phyloP scores from a whole-genome alignment of 2,113 vertebrate genomes.

The Phrynocephalus versicolor region DNA sequence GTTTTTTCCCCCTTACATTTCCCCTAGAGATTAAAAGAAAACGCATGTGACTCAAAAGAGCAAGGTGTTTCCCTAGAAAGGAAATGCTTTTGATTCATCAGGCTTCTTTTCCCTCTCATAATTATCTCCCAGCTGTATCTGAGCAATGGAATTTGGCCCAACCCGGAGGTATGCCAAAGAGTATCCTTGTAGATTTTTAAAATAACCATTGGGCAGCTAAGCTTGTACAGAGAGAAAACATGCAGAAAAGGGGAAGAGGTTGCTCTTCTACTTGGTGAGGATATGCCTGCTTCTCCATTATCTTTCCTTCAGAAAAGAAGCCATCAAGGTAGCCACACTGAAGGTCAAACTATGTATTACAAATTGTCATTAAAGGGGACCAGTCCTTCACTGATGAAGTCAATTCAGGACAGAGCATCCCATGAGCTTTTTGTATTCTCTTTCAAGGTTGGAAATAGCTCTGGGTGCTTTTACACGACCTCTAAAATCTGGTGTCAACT shows the following conservation, averaged over 20 bases:
- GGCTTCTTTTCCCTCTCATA: background rate
- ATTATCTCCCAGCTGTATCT: background rate
- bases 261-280: background rate
- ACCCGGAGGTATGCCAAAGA: background rate
- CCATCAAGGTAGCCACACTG: background rate
- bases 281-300: background rate
- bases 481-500: no score
- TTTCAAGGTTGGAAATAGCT: background rate
- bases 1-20: conserved; percentile 64
- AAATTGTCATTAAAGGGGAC: no score
- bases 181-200: background rate
- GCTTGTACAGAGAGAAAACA: background rate
- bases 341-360: no score
- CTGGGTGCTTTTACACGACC: no score
- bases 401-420: no score
- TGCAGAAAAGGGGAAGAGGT: background rate
- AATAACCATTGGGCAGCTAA: background rate
- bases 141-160: background rate
- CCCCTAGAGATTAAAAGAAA: conserved; percentile 61
- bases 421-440: background rate
- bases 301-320: background rate
- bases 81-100: background rate
- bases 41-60: background rate
- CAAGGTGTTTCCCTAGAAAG: background rate
- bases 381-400: no score